Evolutionary conservation across 2,113 vertebrate species (phyloP).

Genomic region (Lamprotornis superbus): DNA sequence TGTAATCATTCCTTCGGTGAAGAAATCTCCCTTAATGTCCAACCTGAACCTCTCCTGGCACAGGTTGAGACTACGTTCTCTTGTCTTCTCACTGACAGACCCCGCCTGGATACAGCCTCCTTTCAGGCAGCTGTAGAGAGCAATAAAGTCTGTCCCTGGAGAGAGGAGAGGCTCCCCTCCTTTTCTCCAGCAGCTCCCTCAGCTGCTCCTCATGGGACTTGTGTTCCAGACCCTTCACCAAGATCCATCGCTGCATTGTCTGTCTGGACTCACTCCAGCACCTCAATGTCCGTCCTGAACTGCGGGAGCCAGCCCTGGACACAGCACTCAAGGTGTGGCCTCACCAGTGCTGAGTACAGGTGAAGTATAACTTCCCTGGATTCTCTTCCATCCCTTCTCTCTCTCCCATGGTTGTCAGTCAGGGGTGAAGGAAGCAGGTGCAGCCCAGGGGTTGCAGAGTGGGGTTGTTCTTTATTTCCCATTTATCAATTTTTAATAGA

Average conservation of each 20-base stretch:
- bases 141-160: accelerated
- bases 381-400: background rate
- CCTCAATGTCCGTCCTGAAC: background rate
- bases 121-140: background rate
- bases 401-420: background rate
- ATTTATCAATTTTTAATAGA: background rate
- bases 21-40: background rate
- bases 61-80: background rate
- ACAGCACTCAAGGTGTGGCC: background rate
- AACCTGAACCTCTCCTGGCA: background rate
- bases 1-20: background rate
- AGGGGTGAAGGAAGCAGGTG: background rate
- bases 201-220: background rate
- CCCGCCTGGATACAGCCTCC: background rate
- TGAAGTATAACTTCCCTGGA: background rate
- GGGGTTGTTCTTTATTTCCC: accelerated
- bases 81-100: background rate
- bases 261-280: background rate
- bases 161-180: background rate
- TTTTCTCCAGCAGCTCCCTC: background rate
- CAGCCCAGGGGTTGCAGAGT: background rate
- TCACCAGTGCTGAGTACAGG: too few species aligned
- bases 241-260: background rate
- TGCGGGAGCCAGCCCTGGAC: background rate
- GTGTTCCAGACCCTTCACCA: background rate